A percentile compares a stretch with the other conserved stretches of the same genome.
Evolutionary conservation across 2,888 invertebrate species (phyloP).

Genomic region (Eupeodes luniger): DNA sequence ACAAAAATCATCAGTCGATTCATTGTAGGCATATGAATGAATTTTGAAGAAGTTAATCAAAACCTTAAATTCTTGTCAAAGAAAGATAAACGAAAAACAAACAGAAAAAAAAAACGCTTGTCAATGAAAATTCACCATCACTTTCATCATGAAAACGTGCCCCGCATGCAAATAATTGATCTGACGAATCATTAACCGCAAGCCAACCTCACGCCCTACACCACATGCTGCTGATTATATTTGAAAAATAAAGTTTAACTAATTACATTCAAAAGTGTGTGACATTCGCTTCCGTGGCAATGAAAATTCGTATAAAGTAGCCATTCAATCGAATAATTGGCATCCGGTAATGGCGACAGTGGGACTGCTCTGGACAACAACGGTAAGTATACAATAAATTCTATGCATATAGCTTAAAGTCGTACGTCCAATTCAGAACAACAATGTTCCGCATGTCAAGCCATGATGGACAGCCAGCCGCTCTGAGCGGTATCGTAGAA

Average conservation of each 20-base stretch:
- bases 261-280: slow-evolving; percentile 70
- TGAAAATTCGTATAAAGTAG: slow-evolving; percentile 43
- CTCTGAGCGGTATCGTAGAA: slow-evolving; percentile 10
- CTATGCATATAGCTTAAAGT: background rate
- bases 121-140: no score
- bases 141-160: no score
- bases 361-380: background rate
- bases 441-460: slow-evolving; percentile 37
- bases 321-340: slow-evolving; percentile 64
- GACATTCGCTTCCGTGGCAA: slow-evolving; percentile 66
- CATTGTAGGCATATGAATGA: no score
- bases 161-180: no score
- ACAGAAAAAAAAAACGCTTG: no score
- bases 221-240: slow-evolving; percentile 6
- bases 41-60: no score
- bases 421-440: background rate
- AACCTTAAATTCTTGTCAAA: no score
- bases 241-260: slow-evolving; percentile 64
- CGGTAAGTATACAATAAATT: background rate
- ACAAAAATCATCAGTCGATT: no score
- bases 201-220: no score
- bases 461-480: slow-evolving; percentile 10
- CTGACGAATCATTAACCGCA: no score
- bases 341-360: slow-evolving; percentile 55
- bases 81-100: no score